Evolutionary conservation across 2,113 vertebrate genomes (phyloP), one percentile per base, ranked within the genome.

Genomic region (Halichoerus grypus): DNA sequence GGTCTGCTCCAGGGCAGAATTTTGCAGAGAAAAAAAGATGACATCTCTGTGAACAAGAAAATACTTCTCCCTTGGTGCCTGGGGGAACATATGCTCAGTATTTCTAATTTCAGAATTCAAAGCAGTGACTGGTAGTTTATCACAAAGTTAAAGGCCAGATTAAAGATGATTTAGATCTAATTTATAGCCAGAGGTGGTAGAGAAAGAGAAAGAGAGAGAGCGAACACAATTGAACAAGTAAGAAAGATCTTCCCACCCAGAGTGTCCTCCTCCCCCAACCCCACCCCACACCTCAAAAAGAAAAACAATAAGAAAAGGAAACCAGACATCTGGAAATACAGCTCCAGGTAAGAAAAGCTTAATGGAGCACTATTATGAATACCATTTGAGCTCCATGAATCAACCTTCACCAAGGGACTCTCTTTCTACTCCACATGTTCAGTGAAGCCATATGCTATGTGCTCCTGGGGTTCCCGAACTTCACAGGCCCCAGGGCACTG

Each of bases 21-120:
- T 93, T 74, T 33, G 8, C 53, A 84, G 31, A n/a, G 46, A 15
- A 65, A 71, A 91, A 88, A 21, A 72, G 61, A 31, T 76, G 69
- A 94, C 36, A 74, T 71, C 5, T 88, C 67, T 82, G n/a, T 86
- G 53, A 88, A 85, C 26, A 95, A 95, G 55, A 79, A 91, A 94
- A 46, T 84, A 14, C 46, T 19, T 59, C 69, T 61, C 7, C 33
- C 16, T 13, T 82, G 24, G 7, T 51, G 39, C 59, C 28, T 42
- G 57, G 0, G 39, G 67, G 28, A 11, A 83, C 13, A 69, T 59
- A 57, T 0, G 28, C 33, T 57, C 2, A 91, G 69, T 57, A 53
- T 85, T 72, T 91, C 15, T 63, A 84, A 55, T 72, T 84, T 80
- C 24, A 33, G 63, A 86, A 84, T 53, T 61, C 77, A 51, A 88